These are phyloP conservation scores for Gymnosoma rotundatum DNA, from an alignment of 2,888 invertebrate species.

Conservation along the genomic window DNA sequence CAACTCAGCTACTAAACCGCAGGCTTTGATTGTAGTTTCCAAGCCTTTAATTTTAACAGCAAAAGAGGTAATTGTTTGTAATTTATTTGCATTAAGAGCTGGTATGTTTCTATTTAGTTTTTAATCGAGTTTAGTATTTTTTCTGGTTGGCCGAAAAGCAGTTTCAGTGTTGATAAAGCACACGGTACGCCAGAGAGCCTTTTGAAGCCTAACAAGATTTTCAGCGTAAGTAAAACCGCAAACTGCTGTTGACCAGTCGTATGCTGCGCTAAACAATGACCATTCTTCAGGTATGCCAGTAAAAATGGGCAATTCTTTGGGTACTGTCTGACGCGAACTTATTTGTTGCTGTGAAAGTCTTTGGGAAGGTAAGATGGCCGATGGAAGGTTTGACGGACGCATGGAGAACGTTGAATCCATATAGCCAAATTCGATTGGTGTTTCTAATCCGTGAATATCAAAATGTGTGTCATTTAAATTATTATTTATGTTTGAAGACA, in stretches of 20 bases:
- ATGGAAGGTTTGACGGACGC: constrained; percentile 4
- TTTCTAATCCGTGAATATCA: no score
- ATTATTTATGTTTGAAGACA: background rate
- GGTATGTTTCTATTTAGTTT: constrained; percentile 2
- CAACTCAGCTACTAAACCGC: background rate
- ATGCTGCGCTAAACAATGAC: no score
- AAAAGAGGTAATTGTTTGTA: constrained; percentile 2
- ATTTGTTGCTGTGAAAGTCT: constrained; percentile 13
- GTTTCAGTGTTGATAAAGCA: background rate
- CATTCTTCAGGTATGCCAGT: constrained; percentile 9
- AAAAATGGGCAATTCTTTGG: constrained; percentile 33
- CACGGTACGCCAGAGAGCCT: background rate
- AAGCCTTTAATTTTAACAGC: background rate
- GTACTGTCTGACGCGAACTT: constrained; percentile 27
- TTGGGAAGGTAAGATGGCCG: background rate
- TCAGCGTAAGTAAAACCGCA: no score
- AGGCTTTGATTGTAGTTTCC: background rate
- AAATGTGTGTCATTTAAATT: background rate
- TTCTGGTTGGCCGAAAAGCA: constrained; percentile 12
- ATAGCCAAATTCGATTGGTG: background rate
- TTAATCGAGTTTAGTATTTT: constrained; percentile 8
- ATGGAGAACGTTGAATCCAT: constrained; percentile 2
- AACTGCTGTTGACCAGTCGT: no score
- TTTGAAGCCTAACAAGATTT: no score
- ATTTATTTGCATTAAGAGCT: background rate